phyloP scores from a whole-genome alignment of 2,888 invertebrate species.

The Eupithecia inturbata region DNA sequence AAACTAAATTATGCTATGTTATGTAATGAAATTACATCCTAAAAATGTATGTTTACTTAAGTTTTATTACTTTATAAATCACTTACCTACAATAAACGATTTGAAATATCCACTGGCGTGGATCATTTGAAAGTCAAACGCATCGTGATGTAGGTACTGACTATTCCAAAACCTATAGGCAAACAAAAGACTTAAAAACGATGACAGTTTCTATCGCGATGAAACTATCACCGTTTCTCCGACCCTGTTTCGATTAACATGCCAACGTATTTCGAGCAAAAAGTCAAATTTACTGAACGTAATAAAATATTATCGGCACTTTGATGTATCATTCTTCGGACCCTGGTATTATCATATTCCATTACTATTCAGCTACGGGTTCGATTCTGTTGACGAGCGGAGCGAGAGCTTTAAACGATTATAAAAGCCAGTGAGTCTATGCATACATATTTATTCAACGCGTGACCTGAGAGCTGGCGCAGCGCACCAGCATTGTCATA shows the following conservation, averaged over 20 bases:
- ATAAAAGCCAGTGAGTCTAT: background rate
- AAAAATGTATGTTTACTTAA: no score
- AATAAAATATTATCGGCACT: slow-evolving; percentile 44
- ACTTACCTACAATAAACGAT: no score
- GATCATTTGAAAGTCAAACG: no score
- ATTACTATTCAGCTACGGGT: slow-evolving; percentile 33
- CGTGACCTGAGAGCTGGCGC: background rate
- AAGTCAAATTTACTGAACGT: slow-evolving; percentile 26
- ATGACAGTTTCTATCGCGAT: background rate
- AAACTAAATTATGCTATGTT: no score
- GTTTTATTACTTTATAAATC: no score
- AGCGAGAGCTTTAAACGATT: slow-evolving; percentile 11
- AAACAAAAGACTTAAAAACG: background rate
- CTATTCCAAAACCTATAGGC: background rate
- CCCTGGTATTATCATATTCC: slow-evolving; percentile 47
- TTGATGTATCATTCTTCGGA: slow-evolving; percentile 32
- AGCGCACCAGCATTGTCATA: background rate
- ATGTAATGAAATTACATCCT: no score
- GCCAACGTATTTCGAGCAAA: slow-evolving; percentile 4
- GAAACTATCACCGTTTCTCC: background rate
- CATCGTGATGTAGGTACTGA: no score
- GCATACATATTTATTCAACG: background rate
- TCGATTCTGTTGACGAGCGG: slow-evolving; percentile 19
- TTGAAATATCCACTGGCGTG: no score
- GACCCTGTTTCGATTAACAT: slow-evolving; percentile 7